Evolutionary conservation across 1,140 invertebrate species (phyloP), one percentile per base, ranked within the genome.

Genomic region (Pseudomyrmex flavicornis): DNA sequence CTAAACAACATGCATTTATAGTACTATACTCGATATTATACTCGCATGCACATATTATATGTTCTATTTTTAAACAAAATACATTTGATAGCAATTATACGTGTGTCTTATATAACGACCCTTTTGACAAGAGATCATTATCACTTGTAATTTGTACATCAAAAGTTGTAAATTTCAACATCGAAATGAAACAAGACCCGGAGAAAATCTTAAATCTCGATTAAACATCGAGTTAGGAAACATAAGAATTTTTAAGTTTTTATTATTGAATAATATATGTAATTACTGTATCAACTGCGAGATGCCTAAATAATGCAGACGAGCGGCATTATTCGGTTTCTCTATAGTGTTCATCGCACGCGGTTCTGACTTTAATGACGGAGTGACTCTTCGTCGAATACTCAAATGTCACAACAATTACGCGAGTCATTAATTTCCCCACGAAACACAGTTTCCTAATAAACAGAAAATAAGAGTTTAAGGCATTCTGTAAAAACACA

Each of bases 341-440:
- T 61, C 20, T 59, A 7, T 12, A n/a, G 10, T 56, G 26, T 13
- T 7, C 58, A 12, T 54, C 46, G 20, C 5, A 69, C 5, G 35
- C n/a, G 20, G 12, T 22, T 48, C 20, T 17, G 17, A 4, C 13
- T 26, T 44, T 50, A 48, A 48, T 74, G 22, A 63, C 22, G 20
- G 46, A 26, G 44, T 22, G 22, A 35, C 35, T 10, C 7, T 44
- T 20, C 46, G 35, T 61, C 54, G 35, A 61, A 62, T 48, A 48
- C 46, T 26, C 35, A 63, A 63, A 76, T 76, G 73, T 76, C 73
- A 76, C 12, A 35, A 63, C 44, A 59, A 74, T 74, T 61, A 74
- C 15, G 35, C 35, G 44, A 12, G 15, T 52, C 46, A 50, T 75
- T 59, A 73, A 75, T 62, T 50, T 26, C 46, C 9, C 2, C 46